Percentiles rank a stretch among this genome's conserved stretches.
These are phyloP conservation scores for Oryzias woworae DNA, from an alignment of 2,113 vertebrate genomes.

Conservation along the genomic window DNA sequence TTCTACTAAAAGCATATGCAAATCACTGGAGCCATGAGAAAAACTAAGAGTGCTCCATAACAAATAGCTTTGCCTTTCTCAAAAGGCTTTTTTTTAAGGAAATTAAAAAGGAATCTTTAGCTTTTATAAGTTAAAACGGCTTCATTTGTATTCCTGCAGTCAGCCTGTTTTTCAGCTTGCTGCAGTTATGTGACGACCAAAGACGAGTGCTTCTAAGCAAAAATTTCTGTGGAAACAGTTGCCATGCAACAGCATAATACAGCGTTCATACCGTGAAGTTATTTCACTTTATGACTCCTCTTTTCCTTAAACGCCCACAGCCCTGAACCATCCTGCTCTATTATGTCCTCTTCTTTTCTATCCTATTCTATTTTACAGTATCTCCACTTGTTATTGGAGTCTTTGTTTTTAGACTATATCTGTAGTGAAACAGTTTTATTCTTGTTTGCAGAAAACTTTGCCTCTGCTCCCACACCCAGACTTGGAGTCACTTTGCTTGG, in stretches of 20 bases:
- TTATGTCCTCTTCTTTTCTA: slow-evolving; percentile 9
- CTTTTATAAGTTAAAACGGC: slow-evolving; percentile 19
- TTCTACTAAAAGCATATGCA: too few species aligned
- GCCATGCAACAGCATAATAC: slow-evolving; percentile 77
- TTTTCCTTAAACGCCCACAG: slow-evolving; percentile 33
- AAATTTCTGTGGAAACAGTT: slow-evolving; percentile 79
- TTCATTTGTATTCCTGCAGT: slow-evolving; percentile 56
- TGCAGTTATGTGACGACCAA: slow-evolving; percentile 60
- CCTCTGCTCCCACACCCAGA: slow-evolving; percentile 50
- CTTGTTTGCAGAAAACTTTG: slow-evolving; percentile 37
- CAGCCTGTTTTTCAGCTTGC: slow-evolving; percentile 43
- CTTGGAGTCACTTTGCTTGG: slow-evolving; percentile 38
- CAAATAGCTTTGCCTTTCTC: background rate
- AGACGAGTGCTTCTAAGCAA: slow-evolving; percentile 65
- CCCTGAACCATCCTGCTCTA: slow-evolving; percentile 12
- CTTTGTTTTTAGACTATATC: slow-evolving; percentile 19
- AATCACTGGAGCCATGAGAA: too few species aligned
- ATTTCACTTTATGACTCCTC: slow-evolving; percentile 58
- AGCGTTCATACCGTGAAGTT: slow-evolving; percentile 51
- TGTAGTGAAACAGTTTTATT: slow-evolving; percentile 39
- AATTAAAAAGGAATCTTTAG: background rate
- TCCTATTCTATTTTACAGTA: background rate
- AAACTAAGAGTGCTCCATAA: too few species aligned
- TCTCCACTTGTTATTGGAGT: slow-evolving; percentile 5
- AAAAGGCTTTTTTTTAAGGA: background rate